These are phyloP conservation scores for Labia minor DNA, from an alignment of 2,888 invertebrate genomes.

Conservation along the genomic window DNA sequence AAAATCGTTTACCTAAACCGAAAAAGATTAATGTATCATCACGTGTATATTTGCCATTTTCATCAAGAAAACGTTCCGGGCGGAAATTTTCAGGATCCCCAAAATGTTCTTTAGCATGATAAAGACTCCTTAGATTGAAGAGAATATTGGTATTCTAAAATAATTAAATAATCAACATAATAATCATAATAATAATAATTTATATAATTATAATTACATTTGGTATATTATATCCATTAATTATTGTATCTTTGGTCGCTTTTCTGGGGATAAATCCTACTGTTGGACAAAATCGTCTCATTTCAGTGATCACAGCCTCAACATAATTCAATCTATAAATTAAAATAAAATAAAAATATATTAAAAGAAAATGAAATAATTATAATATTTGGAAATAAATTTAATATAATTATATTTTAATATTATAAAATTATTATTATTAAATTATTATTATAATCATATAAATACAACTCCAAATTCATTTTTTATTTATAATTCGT, in stretches of 20 bases:
- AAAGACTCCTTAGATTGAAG: slow-evolving; percentile 24
- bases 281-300: slow-evolving; percentile 28
- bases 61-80: slow-evolving; percentile 26
- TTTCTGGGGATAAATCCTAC: slow-evolving; percentile 29
- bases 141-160: slow-evolving; percentile 25
- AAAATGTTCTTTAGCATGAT: slow-evolving; percentile 26
- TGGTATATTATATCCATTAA: slow-evolving; percentile 31
- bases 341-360: no score
- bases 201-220: slow-evolving; percentile 23
- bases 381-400: no score
- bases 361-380: no score
- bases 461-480: no score
- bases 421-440: no score
- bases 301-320: slow-evolving; percentile 31
- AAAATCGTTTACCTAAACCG: slow-evolving; percentile 27
- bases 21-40: slow-evolving; percentile 26
- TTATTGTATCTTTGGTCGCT: slow-evolving; percentile 27
- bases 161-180: no score
- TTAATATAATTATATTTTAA: no score
- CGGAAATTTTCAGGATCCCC: slow-evolving; percentile 27
- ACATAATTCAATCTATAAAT: slow-evolving; percentile 26
- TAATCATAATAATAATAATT: neutral
- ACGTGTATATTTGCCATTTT: slow-evolving; percentile 24
- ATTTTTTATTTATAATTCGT: no score
- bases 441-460: no score